Base-by-base conservation (phyloP, 2,113 vertebrate genomes). In the Meriones unguiculatus region DNA sequence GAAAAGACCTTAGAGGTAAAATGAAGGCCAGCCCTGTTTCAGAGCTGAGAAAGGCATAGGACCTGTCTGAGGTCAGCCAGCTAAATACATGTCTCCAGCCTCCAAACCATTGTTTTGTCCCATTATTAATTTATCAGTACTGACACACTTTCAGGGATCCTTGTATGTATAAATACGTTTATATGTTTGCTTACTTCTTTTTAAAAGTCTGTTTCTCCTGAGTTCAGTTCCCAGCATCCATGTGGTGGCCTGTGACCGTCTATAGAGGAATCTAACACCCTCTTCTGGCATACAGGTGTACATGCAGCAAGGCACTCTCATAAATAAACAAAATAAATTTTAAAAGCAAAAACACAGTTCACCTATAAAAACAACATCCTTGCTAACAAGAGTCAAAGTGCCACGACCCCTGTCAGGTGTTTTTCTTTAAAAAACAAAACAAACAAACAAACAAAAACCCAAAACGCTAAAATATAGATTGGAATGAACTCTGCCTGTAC, bases 11-110 rank as follows among this genome's bases (percentile, higher is more conserved):
- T 59, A 86, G 20, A 65, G 14, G 80, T 72, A 85, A 85, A 84
- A 72, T 73, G 70, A 95, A 97, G 93, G 85, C 15, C n/a, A 84
- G 73, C 54, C 50, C 89, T 93, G 80, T 95, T 95, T 30, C 28
- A 85, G 38, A 97, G 32, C 59, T 69, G 38, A 95, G 35, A 77
- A 87, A 90, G 24, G 14, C 52, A 87, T 0, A 89, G 57, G 57
- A 75, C 50, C 93, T 94, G 13, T 12, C n/a, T n/a, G n/a, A 89
- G 87, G 30, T 82, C 24, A 96, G 70, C 81, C 24, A 59, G 18
- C 35, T 57, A 93, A 92, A 70, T 54, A 67, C 2, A 80, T 67
- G 18, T 65, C 38, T 92, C 75, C 28, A 35, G 22, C 32, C 9
- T 95, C 64, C 70, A 96, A 90, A 76, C 85, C 38, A 92, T 78